Evolutionary conservation across 1,140 invertebrate genomes (phyloP).

Genomic region (Caenorhabditis elegans): WBcel235 BX284604.4:4664501-4665000

Average conservation of each 20-base stretch:
- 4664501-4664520: too few species aligned
- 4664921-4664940: neutral
- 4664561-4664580: neutral
- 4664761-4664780: neutral
- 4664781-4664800: neutral
- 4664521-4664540: too few species aligned
- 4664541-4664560: neutral
- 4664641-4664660: neutral
- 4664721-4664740: neutral
- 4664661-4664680: neutral
- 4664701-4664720: neutral
- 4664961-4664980: neutral
- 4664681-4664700: neutral
- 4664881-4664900: neutral
- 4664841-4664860: neutral
- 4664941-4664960: neutral
- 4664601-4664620: neutral
- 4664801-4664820: neutral
- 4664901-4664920: neutral
- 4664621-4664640: neutral
- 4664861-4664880: neutral
- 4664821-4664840: neutral
- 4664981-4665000: neutral
- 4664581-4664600: neutral
- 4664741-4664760: neutral